Evolutionary conservation across 1,140 invertebrate genomes (phyloP), one percentile per base, ranked within the genome.

Genomic region (Piezodorus guildinii): DNA sequence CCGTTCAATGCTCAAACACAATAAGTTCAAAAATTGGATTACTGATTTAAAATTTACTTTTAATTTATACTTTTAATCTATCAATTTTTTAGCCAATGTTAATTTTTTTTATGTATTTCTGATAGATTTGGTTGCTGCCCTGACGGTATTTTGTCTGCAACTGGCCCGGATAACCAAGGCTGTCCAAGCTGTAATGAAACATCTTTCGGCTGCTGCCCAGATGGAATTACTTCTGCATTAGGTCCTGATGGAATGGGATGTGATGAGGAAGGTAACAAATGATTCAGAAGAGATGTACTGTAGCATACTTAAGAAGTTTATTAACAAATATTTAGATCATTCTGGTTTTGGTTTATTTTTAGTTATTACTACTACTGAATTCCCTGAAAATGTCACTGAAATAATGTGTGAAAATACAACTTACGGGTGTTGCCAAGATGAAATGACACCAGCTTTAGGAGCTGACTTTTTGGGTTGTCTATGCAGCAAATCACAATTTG

Each of bases 381-480:
- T 21, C 6, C 19, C 51, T 43, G 56, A 71, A 63, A 75, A 78
- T 25, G 23, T 56, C 5, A 56, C 52, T 23, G 19, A 19, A 23
- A 39, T 39, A 4, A 15, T 10, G 58, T 81, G 78, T 49, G 69
- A 71, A 0, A 75, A 75, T 25, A 70, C 74, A 0, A 73, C 73
- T 8, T 79, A 77, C 67, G 84, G 84, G 15, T 87, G 84, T 67
- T 86, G 85, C 71, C 79, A 78, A 0, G 83, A 86, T 70, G 77
- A 62, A 21, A 25, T 51, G 10, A 65, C 52, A 52, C 58, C 60
- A 43, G 70, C 68, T 27, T 60, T 63, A 52, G 68, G 68, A 43
- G 80, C 81, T 8, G 78, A 85, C 65, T 85, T 86, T 64, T 84
- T 88, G 68, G 93, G 92, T 0, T 96, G 94, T 72, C 85, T 85